phyloP scores from a whole-genome alignment of 2,113 vertebrate genomes.

The Himantopus leucocephalus region DNA sequence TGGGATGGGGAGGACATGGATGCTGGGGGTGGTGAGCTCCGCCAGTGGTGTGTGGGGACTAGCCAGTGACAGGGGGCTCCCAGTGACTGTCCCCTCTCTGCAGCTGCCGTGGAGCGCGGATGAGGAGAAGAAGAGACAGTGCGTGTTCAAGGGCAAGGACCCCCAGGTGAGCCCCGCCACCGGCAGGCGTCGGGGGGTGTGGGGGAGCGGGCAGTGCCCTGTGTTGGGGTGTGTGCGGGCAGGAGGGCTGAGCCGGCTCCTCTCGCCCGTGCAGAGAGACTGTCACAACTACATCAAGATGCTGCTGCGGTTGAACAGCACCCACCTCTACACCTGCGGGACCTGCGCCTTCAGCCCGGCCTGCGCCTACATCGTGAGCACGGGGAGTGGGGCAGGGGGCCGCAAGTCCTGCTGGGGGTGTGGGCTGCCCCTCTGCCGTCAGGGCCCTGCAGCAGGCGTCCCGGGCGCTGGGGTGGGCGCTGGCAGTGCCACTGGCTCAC shows the following conservation, averaged over 20 bases:
- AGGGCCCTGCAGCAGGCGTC: neutral
- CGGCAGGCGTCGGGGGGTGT: fast-evolving
- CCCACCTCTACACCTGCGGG: slow-evolving; percentile 90
- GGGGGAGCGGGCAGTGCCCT: neutral
- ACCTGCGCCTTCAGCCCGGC: slow-evolving; percentile 93
- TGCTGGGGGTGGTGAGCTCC: neutral
- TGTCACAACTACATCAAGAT: slow-evolving; percentile 99
- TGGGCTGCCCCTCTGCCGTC: fast-evolving
- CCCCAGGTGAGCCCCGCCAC: slow-evolving; percentile 78
- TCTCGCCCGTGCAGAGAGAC: slow-evolving; percentile 79
- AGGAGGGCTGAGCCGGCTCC: neutral
- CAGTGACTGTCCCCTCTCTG: neutral
- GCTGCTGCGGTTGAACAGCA: slow-evolving; percentile 87
- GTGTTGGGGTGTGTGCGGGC: fast-evolving
- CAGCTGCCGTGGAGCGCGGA: slow-evolving; percentile 89
- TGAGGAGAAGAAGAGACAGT: slow-evolving; percentile 87
- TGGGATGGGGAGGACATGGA: neutral
- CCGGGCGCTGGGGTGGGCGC: fast-evolving
- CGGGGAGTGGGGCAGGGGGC: neutral
- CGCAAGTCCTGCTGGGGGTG: fast-evolving
- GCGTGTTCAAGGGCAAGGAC: slow-evolving; percentile 95
- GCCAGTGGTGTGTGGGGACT: neutral
- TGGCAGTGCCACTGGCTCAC: neutral
- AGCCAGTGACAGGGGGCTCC: fast-evolving
- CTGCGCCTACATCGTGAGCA: slow-evolving; percentile 92